These are phyloP conservation scores for Erpobdella octoculata DNA, from an alignment of 2,888 invertebrate genomes.

Conservation along the genomic window DNA sequence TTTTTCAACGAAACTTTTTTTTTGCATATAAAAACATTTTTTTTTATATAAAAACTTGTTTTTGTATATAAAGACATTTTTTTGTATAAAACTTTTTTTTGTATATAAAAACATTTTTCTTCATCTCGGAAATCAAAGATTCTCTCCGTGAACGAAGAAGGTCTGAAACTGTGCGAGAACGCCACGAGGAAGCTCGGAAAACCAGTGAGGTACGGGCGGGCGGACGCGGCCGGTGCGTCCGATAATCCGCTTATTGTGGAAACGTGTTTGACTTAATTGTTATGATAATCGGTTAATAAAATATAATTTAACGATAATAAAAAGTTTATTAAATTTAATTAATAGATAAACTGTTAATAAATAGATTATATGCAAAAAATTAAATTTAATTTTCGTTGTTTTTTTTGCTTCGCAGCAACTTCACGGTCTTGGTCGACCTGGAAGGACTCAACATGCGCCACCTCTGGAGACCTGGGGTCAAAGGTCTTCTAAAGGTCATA, in stretches of 20 bases:
- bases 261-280: no score
- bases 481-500: conserved; percentile 60
- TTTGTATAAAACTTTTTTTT: no score
- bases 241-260: no score
- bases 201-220: conserved; percentile 60
- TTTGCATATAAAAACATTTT: no score
- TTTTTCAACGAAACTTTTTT: no score
- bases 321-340: not conserved
- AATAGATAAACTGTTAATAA: not conserved
- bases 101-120: no score
- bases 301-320: not conserved
- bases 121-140: no score
- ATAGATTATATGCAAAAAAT: not conserved
- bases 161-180: conserved; percentile 74
- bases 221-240: not conserved
- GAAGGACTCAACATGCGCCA: conserved; percentile 91
- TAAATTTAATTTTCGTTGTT: not conserved
- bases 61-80: no score
- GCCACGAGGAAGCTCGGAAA: conserved; percentile 71
- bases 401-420: conserved; percentile 59
- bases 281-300: not conserved
- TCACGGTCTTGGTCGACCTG: conserved; percentile 82
- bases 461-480: conserved; percentile 84
- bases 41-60: no score
- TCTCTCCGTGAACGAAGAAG: conserved; percentile 64